Base-by-base conservation (phyloP, 2,888 invertebrate species). In the Gymnosoma rotundatum region DNA sequence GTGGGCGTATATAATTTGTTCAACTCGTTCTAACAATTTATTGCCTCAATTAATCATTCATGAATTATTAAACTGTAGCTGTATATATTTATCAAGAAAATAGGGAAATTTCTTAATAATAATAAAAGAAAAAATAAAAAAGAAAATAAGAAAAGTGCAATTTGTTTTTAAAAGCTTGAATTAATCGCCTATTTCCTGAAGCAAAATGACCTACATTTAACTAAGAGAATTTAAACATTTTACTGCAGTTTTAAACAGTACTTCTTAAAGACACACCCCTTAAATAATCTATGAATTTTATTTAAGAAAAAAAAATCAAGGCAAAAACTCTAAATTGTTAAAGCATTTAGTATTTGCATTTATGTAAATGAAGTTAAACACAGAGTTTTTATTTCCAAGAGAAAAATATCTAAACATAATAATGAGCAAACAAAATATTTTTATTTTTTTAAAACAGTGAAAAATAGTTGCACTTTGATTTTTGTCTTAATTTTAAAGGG, bases 151-250 rank as follows among this genome's bases (percentile, higher is more conserved):
- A 67, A 20, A 75, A 10, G 0, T 7, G 25, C 9, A 60, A n/a
- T 58, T 48, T 60, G 9, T 25, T 58, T 58, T 76, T 58, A 25
- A 25, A 75, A 60, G 25, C 38, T 42, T 38, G 1, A 52, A 60
- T 52, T 61, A 69, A 76, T 61, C 60, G 52, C 25, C 52, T 32
- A 42, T 42, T 69, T 78, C 76, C 61, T 20, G 21, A 1, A 52
- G 8, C 10, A 52, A 38, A 61, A 52, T 61, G 61, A 69, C 38
- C 61, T 38, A 25, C 21, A 58, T 60, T 20, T 18, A 1, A 8
- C 1, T 4, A 9, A 42, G 21, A 5, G 45, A n/a, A 14, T 25
- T 14, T 54, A 16, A 21, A 14, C 10, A 21, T 9, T 42, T 42
- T 38, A 52, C 0, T 16, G 60, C 21, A 54, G 21, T 36, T 42